Evolutionary conservation across 2,888 invertebrate genomes (phyloP).

Genomic region (Achlya flavicornis): DNA sequence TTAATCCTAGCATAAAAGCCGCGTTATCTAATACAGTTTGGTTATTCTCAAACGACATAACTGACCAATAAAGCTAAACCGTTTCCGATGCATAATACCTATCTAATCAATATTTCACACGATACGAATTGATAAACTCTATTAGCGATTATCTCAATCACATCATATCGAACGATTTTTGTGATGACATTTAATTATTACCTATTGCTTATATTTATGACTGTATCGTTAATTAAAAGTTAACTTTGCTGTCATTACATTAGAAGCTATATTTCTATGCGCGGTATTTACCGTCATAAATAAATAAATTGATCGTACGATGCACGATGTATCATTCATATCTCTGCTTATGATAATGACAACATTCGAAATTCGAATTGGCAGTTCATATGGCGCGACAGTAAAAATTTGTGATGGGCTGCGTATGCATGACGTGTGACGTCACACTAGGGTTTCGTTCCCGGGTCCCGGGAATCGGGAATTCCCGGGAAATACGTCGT

Average conservation of each 20-base stretch:
- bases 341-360: background rate
- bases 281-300: background rate
- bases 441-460: too few relatives aligned
- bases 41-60: too few relatives aligned
- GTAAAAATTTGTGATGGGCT: background rate
- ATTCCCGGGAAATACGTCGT: too few relatives aligned
- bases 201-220: background rate
- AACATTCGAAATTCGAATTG: background rate
- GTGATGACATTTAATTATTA: background rate
- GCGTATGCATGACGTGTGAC: background rate
- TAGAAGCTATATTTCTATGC: slow-evolving; percentile 2
- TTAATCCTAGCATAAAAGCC: too few relatives aligned
- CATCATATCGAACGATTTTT: background rate
- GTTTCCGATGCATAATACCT: background rate
- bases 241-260: background rate
- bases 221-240: too few relatives aligned
- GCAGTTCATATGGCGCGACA: background rate
- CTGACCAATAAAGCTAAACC: too few relatives aligned
- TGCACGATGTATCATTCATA: background rate
- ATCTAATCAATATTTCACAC: slow-evolving; percentile 1
- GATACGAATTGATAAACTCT: background rate
- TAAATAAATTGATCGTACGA: background rate
- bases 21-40: too few relatives aligned
- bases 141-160: background rate
- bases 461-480: too few relatives aligned